Evolutionary conservation across 2,797 vertebrate species (phyloP), one percentile per base, ranked within the genome.

Genomic region (Cetoscarus ocellatus): DNA sequence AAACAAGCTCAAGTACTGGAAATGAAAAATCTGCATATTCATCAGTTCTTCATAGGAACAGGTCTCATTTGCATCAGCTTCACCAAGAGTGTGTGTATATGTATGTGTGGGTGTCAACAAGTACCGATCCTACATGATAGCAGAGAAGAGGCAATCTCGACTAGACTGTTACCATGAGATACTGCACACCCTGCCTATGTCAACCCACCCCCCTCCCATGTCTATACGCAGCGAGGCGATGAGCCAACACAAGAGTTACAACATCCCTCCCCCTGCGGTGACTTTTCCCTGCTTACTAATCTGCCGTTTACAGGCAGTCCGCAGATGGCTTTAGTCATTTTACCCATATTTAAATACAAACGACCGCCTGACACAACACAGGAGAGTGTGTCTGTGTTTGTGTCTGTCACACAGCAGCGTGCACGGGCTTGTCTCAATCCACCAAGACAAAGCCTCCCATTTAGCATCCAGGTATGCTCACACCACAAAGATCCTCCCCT

Each of bases 271-370:
- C 59, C 60, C 78, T 69, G 71, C 38, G 14, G 77, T 67, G 82
- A 80, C 76, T 85, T 87, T 79, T 77, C 85, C 73, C 76, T 60
- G 69, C 70, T 73, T 60, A 77, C 83, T 91, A 89, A 89, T 91
- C 80, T 84, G 56, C 70, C 67, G 74, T 88, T 91, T 84, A 85
- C 77, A 87, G 61, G 77, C 82, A 75, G 75, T 71, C 64, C 34
- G 58, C 88, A 88, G 80, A 86, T 87, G 82, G 86, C 82, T 89
- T 91, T 85, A 77, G 70, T 86, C 74, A 61, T 82, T 86, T 86
- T 51, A 73, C 73, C 75, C 66, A 49, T 71, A 82, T 84, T 88
- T 84, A 77, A 88, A 89, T 75, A 82, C 79, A 80, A 84, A 88
- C 45, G 56, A 51, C 61, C 15, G 27, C 62, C 79, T 62, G 75